Percentiles rank a stretch among this genome's conserved stretches.
Evolutionary conservation across 2,888 invertebrate species (phyloP).

Genomic region (Morpho achilles): DNA sequence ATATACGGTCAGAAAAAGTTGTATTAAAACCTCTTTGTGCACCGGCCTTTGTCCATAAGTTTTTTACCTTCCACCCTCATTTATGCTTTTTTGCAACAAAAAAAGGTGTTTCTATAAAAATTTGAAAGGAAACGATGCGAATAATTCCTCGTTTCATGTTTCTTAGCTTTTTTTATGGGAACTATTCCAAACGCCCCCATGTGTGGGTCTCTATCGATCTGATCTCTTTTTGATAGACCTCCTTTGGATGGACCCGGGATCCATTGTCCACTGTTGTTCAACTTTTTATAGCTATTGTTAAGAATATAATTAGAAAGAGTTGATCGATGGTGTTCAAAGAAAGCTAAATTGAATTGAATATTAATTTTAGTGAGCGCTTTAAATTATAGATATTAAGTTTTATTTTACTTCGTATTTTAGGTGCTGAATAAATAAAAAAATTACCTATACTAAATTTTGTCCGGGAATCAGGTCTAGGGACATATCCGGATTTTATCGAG

Average conservation of each 20-base stretch:
- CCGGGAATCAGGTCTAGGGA: too few relatives aligned
- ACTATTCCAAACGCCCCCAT: slow-evolving; percentile 65
- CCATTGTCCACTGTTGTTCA: slow-evolving; percentile 64
- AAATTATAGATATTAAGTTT: too few relatives aligned
- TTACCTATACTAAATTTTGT: too few relatives aligned
- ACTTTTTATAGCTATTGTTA: slow-evolving; percentile 27
- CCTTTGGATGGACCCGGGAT: slow-evolving; percentile 52
- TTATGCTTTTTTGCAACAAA: slow-evolving; percentile 69
- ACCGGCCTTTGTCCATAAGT: slow-evolving; percentile 67
- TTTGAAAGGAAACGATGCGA: slow-evolving; percentile 76
- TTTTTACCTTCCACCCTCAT: slow-evolving; percentile 65
- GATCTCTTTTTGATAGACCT: slow-evolving; percentile 77
- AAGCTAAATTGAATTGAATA: slow-evolving; percentile 2
- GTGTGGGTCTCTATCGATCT: slow-evolving; percentile 65
- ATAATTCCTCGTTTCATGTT: slow-evolving; percentile 78
- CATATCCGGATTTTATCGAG: too few relatives aligned
- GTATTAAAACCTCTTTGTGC: slow-evolving; percentile 62
- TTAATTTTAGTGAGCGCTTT: slow-evolving; percentile 1
- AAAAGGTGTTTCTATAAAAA: slow-evolving; percentile 70
- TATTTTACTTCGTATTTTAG: too few relatives aligned
- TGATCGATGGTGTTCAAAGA: slow-evolving; percentile 46
- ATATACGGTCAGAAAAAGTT: slow-evolving; percentile 59
- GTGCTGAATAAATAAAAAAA: too few relatives aligned
- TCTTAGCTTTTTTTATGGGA: slow-evolving; percentile 50
- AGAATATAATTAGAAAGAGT: slow-evolving; percentile 34